phyloP scores from a whole-genome alignment of 2,113 vertebrate species.

The Haliaeetus leucogaster region DNA sequence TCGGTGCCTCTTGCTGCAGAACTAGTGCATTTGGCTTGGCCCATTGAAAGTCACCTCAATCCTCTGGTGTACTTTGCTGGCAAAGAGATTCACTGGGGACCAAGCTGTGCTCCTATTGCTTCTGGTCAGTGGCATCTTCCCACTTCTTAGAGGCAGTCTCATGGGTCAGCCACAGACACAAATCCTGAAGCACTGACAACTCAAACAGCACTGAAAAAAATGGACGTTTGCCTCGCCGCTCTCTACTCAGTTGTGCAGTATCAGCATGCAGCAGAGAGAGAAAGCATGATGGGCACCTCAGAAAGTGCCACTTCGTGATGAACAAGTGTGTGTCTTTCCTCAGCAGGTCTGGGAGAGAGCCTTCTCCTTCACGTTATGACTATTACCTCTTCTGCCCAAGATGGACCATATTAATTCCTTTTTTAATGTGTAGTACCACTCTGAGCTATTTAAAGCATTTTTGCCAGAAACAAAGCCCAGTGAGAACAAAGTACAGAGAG shows the following conservation, averaged over 20 bases:
- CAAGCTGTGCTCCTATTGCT: neutral
- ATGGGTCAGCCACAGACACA: neutral
- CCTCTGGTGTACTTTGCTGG: neutral
- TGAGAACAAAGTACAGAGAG: neutral
- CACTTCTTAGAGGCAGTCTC: neutral
- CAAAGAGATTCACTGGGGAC: neutral
- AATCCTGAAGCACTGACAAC: neutral
- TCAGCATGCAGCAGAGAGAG: neutral
- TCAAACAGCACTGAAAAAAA: neutral
- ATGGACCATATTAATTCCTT: neutral
- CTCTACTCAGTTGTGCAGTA: neutral
- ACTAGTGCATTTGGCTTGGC: neutral
- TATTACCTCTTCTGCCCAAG: neutral
- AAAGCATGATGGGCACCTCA: neutral
- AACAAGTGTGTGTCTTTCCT: neutral
- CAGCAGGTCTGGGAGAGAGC: neutral
- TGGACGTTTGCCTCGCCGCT: neutral
- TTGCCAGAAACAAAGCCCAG: neutral
- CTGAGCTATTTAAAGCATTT: neutral
- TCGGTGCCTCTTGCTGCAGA: neutral
- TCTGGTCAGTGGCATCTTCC: neutral
- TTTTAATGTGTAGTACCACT: neutral
- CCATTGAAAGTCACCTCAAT: neutral
- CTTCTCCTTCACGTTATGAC: neutral
- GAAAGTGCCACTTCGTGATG: neutral